Conservation (phyloP, 2,113 vertebrate species). For the Ceyx melanurus region DNA sequence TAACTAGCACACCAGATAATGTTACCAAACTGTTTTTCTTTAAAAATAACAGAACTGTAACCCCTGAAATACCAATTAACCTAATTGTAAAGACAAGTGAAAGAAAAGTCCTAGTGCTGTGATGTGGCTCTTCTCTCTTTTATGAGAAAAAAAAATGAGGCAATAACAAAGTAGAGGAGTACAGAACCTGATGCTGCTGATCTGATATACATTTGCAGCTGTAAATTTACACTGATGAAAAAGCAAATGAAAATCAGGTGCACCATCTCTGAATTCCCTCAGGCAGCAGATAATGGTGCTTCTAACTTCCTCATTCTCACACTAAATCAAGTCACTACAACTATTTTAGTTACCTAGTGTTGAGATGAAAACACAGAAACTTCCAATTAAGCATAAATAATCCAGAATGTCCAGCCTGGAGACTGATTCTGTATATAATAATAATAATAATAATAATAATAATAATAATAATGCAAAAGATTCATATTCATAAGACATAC, state of each 20-base stretch:
- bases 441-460: too few species aligned
- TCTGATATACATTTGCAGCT: background rate
- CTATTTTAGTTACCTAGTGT: background rate
- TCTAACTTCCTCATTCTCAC: background rate
- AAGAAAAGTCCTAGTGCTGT: background rate
- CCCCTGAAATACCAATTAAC: background rate
- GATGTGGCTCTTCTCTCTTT: background rate
- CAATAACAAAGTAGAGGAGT: background rate
- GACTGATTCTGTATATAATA: background rate
- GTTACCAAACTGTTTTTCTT: background rate
- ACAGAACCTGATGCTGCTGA: background rate
- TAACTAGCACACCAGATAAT: background rate
- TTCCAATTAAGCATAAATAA: background rate
- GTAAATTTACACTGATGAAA: background rate
- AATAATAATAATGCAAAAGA: background rate
- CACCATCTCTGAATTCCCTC: background rate
- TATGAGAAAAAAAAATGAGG: slow-evolving; percentile 16
- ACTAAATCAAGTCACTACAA: background rate
- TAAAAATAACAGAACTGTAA: slow-evolving; percentile 18
- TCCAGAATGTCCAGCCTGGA: background rate
- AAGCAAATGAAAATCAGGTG: background rate
- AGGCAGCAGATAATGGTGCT: background rate
- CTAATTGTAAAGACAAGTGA: background rate
- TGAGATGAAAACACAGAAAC: background rate
- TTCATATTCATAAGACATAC: background rate